phyloP scores from a whole-genome alignment of 2,888 invertebrate genomes.

The Teleogryllus oceanicus region DNA sequence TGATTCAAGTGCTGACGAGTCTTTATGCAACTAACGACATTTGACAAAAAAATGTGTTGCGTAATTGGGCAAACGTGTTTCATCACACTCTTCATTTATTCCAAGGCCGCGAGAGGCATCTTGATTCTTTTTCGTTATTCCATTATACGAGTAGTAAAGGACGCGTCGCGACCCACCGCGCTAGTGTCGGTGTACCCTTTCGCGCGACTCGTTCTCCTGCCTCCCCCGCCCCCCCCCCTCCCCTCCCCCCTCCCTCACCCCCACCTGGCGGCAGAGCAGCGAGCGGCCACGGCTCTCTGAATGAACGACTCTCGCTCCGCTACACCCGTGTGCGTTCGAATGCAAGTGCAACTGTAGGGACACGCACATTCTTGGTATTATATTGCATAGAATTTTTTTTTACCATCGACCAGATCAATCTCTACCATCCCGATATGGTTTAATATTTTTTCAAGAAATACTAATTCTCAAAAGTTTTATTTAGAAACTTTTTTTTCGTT shows the following conservation, averaged over 20 bases:
- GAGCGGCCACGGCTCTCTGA: not conserved
- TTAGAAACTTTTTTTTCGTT: too few relatives aligned
- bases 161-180: not conserved
- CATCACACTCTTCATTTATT: not conserved
- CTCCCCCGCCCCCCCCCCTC: not conserved
- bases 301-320: not conserved
- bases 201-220: not conserved
- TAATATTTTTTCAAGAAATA: too few relatives aligned
- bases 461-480: too few relatives aligned
- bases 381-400: too few relatives aligned
- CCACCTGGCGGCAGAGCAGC: not conserved
- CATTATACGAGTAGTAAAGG: not conserved
- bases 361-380: too few relatives aligned
- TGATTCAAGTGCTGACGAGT: not conserved
- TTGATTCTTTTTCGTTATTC: not conserved
- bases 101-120: not conserved
- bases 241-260: not conserved
- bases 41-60: not conserved
- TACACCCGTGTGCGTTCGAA: too few relatives aligned
- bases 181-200: not conserved
- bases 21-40: not conserved
- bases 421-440: too few relatives aligned
- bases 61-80: not conserved
- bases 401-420: too few relatives aligned
- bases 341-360: too few relatives aligned